These are phyloP conservation scores for Pseudoips prasinana DNA, from an alignment of 2,888 invertebrate species.

Conservation along the genomic window DNA sequence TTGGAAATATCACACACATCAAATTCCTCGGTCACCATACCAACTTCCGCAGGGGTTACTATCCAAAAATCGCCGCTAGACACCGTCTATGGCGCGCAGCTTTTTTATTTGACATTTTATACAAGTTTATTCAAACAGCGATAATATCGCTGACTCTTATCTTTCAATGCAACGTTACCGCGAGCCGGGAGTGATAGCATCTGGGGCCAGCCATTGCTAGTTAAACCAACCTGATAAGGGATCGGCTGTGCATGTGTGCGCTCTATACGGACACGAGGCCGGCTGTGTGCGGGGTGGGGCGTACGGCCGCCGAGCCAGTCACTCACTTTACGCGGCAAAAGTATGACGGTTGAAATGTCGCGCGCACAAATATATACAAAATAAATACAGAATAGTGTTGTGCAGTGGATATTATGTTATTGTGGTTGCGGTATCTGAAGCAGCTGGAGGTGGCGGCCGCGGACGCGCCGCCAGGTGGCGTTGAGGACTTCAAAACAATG, in stretches of 20 bases:
- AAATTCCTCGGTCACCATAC: slow-evolving; percentile 8
- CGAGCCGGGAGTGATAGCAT: slow-evolving; percentile 75
- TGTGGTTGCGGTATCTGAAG: slow-evolving; percentile 75
- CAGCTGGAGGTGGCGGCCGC: slow-evolving; percentile 71
- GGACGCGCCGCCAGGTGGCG: slow-evolving; percentile 66
- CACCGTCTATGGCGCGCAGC: slow-evolving; percentile 69
- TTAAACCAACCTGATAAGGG: slow-evolving; percentile 79
- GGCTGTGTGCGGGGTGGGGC: slow-evolving; percentile 63
- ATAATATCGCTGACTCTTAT: slow-evolving; percentile 79
- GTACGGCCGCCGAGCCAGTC: slow-evolving; percentile 68
- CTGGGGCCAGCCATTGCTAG: slow-evolving; percentile 80
- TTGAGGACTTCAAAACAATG: slow-evolving; percentile 71
- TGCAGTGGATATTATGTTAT: slow-evolving; percentile 67
- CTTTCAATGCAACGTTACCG: slow-evolving; percentile 82
- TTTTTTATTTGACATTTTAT: slow-evolving; percentile 82
- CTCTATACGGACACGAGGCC: slow-evolving; percentile 30
- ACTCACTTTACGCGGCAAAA: slow-evolving; percentile 78
- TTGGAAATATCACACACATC: too few relatives aligned
- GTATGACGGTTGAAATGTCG: slow-evolving; percentile 67
- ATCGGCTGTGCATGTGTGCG: slow-evolving; percentile 63
- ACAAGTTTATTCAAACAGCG: slow-evolving; percentile 82
- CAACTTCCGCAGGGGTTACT: slow-evolving; percentile 42
- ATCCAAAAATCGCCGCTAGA: slow-evolving; percentile 67
- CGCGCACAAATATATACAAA: slow-evolving; percentile 36
- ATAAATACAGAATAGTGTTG: slow-evolving; percentile 37